Base-by-base conservation (phyloP, 2,113 vertebrate genomes). In the Dipodomys spectabilis region DNA sequence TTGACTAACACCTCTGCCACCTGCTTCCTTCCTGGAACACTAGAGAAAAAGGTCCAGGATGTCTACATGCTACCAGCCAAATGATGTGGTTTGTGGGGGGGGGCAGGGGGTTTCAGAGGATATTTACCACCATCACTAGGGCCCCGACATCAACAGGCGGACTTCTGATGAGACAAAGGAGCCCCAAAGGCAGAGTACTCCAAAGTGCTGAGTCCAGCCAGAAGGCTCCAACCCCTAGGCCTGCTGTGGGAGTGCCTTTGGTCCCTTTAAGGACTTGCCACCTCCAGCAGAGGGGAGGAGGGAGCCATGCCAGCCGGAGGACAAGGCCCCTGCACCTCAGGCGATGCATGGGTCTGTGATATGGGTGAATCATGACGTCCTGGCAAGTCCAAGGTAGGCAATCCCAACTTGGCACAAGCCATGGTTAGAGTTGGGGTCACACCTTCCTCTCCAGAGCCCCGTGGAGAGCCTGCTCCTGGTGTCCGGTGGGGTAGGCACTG, bases 391-490 rank as follows among this genome's bases (percentile, higher is more conserved):
- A 12, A 45, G 68, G 83, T 44, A 4, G 74, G 15, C 53, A 57
- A 16, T 18, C 15, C 53, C 4, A 57, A 57, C 53, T 3, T 6
- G n/a, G 78, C 35, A 67, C 18, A 27, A 32, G 49, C 80, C 11
- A 49, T n/a, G 19, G 20, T 45, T 28, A 11, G 60, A 39, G 25
- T 6, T 12, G 64, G 64, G 28, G 5, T 6, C 0, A 6, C 7
- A 6, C 4, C 12, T 65, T 53, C n/a, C 45, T 28, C 10, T 25
- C 3, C 0, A 0, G 27, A 39, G 80, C 1, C 9, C 5, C 0
- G 1, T 28, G 44, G 74, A 68, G 78, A 75, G 35, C 67, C 30
- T 15, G 18, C 87, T 45, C 78, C 57, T 0, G 23, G 39, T 44
- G 60, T 71, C 81, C 2, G 19, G 25, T 1, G 15, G 72, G 32